Evolutionary conservation across 53 echinoderm and acorn worm species (phyloP).

Genomic region (Luidia sarsii): DNA sequence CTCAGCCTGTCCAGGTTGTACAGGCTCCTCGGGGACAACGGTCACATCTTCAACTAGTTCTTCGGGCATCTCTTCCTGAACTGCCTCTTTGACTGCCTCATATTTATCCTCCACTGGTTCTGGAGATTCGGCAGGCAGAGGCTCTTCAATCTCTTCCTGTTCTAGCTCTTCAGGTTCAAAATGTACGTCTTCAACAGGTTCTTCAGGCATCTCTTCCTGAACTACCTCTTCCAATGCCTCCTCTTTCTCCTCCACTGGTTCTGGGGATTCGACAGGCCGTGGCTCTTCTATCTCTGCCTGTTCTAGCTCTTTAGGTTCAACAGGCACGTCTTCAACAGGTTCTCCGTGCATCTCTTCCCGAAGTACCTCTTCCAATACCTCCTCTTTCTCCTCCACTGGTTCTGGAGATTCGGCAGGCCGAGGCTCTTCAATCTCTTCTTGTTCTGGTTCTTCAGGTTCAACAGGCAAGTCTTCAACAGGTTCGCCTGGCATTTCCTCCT

Average conservation of each 20-base stretch:
- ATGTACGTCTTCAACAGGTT: background rate
- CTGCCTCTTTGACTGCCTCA: background rate
- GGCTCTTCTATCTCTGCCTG: background rate
- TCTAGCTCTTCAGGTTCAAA: slow-evolving; percentile 6
- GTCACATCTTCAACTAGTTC: too few species aligned
- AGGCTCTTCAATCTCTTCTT: background rate
- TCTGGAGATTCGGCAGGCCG: too few species aligned
- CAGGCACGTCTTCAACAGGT: background rate
- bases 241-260: slow-evolving; percentile 12
- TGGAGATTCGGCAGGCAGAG: background rate
- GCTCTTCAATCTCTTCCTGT: background rate
- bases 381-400: slow-evolving; percentile 11
- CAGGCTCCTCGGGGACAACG: too few species aligned
- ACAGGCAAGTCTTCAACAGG: too few species aligned
- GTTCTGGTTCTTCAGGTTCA: slow-evolving; percentile 11
- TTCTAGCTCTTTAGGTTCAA: background rate
- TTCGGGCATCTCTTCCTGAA: background rate
- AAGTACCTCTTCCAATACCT: background rate
- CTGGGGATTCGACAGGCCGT: too few species aligned
- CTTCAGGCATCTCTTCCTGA: too few species aligned
- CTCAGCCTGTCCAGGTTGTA: too few species aligned
- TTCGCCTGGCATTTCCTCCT: slow-evolving; percentile 8
- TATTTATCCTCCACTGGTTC: background rate
- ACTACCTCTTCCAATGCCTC: background rate
- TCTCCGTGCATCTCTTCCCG: too few species aligned